phyloP scores from a whole-genome alignment of 1,140 invertebrate species.

The Magallana angulata region DNA sequence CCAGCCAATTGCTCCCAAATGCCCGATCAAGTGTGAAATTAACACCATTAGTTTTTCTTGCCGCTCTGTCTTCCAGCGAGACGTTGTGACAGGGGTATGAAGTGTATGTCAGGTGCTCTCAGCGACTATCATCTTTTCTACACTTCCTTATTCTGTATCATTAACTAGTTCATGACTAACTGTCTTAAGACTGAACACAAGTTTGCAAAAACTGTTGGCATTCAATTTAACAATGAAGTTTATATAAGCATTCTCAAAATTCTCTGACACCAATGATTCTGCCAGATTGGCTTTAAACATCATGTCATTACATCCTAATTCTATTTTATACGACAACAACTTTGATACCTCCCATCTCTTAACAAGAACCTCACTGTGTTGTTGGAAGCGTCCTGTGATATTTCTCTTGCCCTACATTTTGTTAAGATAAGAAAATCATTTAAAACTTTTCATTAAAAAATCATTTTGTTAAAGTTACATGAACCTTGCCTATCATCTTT shows the following conservation, averaged over 20 bases:
- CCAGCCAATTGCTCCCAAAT: slow-evolving; percentile 16
- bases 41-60: slow-evolving; percentile 13
- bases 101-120: slow-evolving; percentile 6
- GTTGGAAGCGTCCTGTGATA: background rate
- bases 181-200: too few relatives aligned
- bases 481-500: background rate
- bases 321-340: background rate
- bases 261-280: background rate
- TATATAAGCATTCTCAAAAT: background rate
- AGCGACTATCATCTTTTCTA: background rate
- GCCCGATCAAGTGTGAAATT: slow-evolving; percentile 27
- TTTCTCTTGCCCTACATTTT: background rate
- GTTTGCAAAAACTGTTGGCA: too few relatives aligned
- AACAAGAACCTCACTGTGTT: slow-evolving; percentile 2
- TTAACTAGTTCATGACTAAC: too few relatives aligned
- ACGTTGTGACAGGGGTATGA: background rate
- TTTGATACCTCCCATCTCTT: background rate
- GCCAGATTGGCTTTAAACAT: slow-evolving; percentile 4
- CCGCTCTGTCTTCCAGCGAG: background rate
- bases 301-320: background rate
- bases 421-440: slow-evolving; percentile 7
- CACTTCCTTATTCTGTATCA: background rate
- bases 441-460: slow-evolving; percentile 14
- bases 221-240: too few relatives aligned
- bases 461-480: background rate